These are phyloP conservation scores for Mandrillus leucophaeus DNA, from an alignment of 2,113 vertebrate genomes.

Conservation along the genomic window DNA sequence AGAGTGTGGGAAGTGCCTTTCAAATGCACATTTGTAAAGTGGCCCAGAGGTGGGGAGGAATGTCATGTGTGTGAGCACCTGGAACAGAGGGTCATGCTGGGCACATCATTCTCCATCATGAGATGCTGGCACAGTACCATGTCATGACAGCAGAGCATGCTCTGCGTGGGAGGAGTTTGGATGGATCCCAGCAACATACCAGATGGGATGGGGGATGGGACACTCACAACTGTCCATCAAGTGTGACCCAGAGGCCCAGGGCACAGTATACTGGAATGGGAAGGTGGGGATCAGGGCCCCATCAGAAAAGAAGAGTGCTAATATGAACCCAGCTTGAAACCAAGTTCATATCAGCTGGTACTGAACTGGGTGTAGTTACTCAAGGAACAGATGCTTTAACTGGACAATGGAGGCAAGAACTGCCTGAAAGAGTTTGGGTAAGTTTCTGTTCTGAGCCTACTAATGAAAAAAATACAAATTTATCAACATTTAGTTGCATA, in stretches of 20 bases:
- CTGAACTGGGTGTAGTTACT: neutral
- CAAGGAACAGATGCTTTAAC: neutral
- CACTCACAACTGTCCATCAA: slow-evolving; percentile 53
- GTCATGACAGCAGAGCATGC: neutral
- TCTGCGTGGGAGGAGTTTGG: neutral
- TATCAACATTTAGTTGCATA: too few relatives aligned
- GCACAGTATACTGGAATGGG: slow-evolving; percentile 48
- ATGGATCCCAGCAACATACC: slow-evolving; percentile 56
- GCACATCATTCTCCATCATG: slow-evolving; percentile 54
- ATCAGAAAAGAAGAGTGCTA: slow-evolving; percentile 12
- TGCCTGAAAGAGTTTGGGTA: neutral
- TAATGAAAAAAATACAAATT: neutral
- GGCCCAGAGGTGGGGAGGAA: neutral
- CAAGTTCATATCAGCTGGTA: neutral
- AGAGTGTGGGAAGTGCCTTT: neutral
- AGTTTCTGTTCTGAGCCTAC: neutral
- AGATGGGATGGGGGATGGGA: slow-evolving; percentile 59
- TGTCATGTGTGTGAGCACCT: neutral
- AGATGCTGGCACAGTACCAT: neutral
- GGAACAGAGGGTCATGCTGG: slow-evolving; percentile 41
- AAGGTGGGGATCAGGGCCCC: neutral
- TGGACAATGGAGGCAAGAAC: neutral
- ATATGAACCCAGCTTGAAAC: slow-evolving; percentile 59
- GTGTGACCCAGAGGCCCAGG: slow-evolving; percentile 58
- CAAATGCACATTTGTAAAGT: accelerated